Evolutionary conservation across 2,113 vertebrate genomes (phyloP), one percentile per base, ranked within the genome.

Genomic region (Dryoscopus gambensis): DNA sequence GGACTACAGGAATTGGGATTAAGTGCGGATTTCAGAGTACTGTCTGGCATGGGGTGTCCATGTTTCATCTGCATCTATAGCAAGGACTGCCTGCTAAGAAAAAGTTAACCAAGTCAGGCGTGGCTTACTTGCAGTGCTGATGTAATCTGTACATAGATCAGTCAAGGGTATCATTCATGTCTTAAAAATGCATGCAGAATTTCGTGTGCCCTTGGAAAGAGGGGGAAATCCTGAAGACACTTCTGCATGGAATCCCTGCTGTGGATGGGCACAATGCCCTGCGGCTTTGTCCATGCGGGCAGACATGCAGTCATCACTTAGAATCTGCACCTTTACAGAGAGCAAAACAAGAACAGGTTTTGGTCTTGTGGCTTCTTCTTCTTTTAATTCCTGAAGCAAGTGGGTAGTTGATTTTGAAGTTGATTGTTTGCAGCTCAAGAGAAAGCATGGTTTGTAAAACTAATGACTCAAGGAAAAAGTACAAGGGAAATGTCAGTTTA

Each of bases 181-280:
- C 39, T 86, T 79, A 35, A 78, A 81, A 88, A 75, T 14, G 9
- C 14, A 3, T 60, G 24, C 12, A 57, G 44, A 39, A 71, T 63
- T 79, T 71, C 71, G 14, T 47, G 31, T 65, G 24, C 10, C 19
- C 24, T 53, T 49, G 35, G 25, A 49, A 74, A 57, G 22, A 18
- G 5, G 14, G 16, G 5, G 6, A 35, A 63, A 67, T 40, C 5
- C 25, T 35, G 31, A 63, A 42, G 37, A 44, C 3, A 1, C 10
- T 44, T 60, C 22, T 87, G 33, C 17, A 8, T 37, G 67, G 31
- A 57, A 55, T 63, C 22, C 13, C 28, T 90, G 49, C 23, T 1
- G 1, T 4, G 9, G n/a, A 30, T 0, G 0, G 23, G 23, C 33
- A 11, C 0, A 5, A 15, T 31, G 20, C 13, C 40, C 17, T n/a